Evolutionary conservation across 2,888 invertebrate species (phyloP).

Genomic region (Epinotia nisella): DNA sequence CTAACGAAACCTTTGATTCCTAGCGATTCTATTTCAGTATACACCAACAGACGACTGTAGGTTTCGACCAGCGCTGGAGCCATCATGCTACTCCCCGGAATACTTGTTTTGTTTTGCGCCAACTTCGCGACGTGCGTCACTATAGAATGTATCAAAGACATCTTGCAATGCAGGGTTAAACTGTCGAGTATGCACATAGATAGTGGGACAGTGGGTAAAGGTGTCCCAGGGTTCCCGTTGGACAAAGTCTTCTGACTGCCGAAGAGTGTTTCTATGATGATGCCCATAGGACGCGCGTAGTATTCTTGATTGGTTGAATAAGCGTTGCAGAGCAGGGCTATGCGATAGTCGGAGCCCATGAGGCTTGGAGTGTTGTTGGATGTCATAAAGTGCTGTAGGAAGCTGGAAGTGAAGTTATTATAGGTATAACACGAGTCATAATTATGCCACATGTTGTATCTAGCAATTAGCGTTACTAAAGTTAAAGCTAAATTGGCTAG

Average conservation of each 20-base stretch:
- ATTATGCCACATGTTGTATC: background rate
- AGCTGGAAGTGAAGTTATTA: constrained; percentile 81
- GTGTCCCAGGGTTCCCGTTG: constrained; percentile 80
- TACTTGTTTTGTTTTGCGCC: constrained; percentile 93
- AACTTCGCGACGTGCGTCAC: constrained; percentile 95
- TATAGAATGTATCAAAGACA: constrained; percentile 92
- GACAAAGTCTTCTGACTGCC: constrained; percentile 86
- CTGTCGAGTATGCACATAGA: constrained; percentile 97
- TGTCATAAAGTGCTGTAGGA: constrained; percentile 92
- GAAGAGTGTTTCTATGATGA: constrained; percentile 93
- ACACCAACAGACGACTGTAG: constrained; percentile 95
- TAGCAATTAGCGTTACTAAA: background rate
- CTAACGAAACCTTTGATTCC: constrained; percentile 98
- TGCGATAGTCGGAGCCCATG: constrained; percentile 94
- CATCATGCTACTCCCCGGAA: constrained; percentile 87
- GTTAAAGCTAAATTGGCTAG: no score
- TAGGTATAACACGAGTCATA: background rate
- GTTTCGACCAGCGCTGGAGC: constrained; percentile 98
- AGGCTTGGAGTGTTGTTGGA: constrained; percentile 88
- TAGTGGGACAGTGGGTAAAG: constrained; percentile 92
- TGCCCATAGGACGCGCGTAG: constrained; percentile 96
- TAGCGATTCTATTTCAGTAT: constrained; percentile 98
- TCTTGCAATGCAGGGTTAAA: constrained; percentile 97
- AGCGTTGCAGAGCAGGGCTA: constrained; percentile 97
- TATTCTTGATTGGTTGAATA: constrained; percentile 97